Percentiles rank a stretch among this genome's conserved stretches.
Conservation (phyloP, 2,888 invertebrate genomes). For the Steromphala cineraria region DNA sequence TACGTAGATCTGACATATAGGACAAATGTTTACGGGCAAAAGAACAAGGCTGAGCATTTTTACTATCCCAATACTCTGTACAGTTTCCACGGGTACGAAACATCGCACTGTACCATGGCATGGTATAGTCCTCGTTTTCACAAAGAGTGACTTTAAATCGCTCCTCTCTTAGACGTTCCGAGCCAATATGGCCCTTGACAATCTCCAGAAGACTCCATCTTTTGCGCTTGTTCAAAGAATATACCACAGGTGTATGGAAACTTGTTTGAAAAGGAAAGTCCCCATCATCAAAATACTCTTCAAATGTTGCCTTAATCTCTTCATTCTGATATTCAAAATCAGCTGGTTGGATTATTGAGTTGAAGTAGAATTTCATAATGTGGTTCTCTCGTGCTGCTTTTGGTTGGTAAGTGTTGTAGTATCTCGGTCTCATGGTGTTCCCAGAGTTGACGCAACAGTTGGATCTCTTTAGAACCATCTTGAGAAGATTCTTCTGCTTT, state of each 20-base stretch:
- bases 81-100: neutral
- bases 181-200: neutral
- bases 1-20: neutral
- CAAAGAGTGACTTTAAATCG: neutral
- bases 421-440: neutral
- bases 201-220: neutral
- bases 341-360: neutral
- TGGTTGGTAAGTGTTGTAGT: too few species aligned
- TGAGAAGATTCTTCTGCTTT: neutral
- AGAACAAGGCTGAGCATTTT: neutral
- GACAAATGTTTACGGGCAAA: neutral
- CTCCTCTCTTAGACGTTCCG: neutral
- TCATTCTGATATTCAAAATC: neutral
- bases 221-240: neutral
- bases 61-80: neutral
- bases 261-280: neutral
- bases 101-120: neutral
- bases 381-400: neutral
- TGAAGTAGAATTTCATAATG: neutral
- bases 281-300: neutral
- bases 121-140: neutral
- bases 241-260: neutral
- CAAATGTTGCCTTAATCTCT: neutral
- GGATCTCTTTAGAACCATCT: constrained; percentile 10
- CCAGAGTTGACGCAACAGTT: constrained; percentile 2